Evolutionary conservation across 1,140 invertebrate genomes (phyloP), one percentile per base, ranked within the genome.

Genomic region (Pemphigus obesinymphae): DNA sequence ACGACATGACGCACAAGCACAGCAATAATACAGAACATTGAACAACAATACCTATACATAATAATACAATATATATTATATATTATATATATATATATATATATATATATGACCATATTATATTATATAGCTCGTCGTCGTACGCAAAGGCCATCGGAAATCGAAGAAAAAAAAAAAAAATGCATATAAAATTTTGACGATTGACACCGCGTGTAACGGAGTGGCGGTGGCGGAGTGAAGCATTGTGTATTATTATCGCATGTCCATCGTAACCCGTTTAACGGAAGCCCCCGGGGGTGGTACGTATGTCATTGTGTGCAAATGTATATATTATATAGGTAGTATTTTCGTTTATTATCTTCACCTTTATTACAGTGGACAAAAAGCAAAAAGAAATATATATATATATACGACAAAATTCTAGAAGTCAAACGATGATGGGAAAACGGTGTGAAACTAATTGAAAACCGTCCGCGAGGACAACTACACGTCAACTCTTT

Each of bases 281-380:
- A 73, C 70, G 70, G 70, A 73, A 73, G 70, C 70, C 70, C 70
- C 43, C 26, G 43, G 70, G 70, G 43, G 70, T 61, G 55, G 26
- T 29, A n/a, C n/a, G 23, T 29, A 58, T 6, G 23, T 8, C 55
- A 29, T 10, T 58, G 55, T 58, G 55, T 61, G 23, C 45, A n/a
- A n/a, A n/a, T n/a, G n/a, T n/a, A n/a, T n/a, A n/a, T n/a, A n/a
- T n/a, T n/a, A n/a, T n/a, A n/a, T n/a, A n/a, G n/a, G n/a, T n/a
- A n/a, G n/a, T n/a, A n/a, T n/a, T n/a, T n/a, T n/a, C n/a, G n/a
- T n/a, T n/a, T n/a, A n/a, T n/a, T n/a, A n/a, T n/a, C n/a, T n/a
- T n/a, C n/a, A n/a, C n/a, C n/a, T n/a, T n/a, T n/a, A n/a, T n/a
- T n/a, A n/a, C n/a, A n/a, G n/a, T n/a, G n/a, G n/a, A n/a, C n/a